These are phyloP conservation scores for Botia kubotai DNA, from an alignment of 2,797 vertebrate genomes.

Conservation along the genomic window DNA sequence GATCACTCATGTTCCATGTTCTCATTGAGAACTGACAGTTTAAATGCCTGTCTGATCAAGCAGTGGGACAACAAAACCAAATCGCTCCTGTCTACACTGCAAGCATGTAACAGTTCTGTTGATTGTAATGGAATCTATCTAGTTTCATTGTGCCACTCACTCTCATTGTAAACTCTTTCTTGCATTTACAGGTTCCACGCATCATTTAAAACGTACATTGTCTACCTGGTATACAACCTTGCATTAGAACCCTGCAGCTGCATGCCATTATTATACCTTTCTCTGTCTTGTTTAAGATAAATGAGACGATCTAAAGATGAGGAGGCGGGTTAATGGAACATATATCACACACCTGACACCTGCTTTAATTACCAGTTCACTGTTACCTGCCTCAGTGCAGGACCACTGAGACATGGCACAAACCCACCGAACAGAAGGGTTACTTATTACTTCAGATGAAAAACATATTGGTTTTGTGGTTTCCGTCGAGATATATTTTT, in stretches of 20 bases:
- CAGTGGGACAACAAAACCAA: not conserved
- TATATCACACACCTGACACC: constrained; percentile 46
- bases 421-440: constrained; percentile 10
- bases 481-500: constrained; percentile 37
- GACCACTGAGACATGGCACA: not conserved
- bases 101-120: not conserved
- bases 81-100: not conserved
- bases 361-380: constrained; percentile 48
- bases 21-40: too few relatives aligned
- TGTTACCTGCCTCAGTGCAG: constrained; percentile 16
- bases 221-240: not conserved
- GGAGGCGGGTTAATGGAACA: constrained; percentile 46
- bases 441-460: constrained; percentile 37
- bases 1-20: too few relatives aligned
- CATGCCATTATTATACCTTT: not conserved
- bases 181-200: not conserved
- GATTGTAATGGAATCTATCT: not conserved
- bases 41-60: not conserved
- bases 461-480: constrained; percentile 18
- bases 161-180: not conserved
- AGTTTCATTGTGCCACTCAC: not conserved
- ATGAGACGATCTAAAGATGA: constrained; percentile 44
- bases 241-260: constrained; percentile 7
- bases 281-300: constrained; percentile 41
- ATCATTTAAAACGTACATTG: not conserved